Evolutionary conservation across 2,113 vertebrate species (phyloP), one percentile per base, ranked within the genome.

Genomic region (Crotalus tigris): DNA sequence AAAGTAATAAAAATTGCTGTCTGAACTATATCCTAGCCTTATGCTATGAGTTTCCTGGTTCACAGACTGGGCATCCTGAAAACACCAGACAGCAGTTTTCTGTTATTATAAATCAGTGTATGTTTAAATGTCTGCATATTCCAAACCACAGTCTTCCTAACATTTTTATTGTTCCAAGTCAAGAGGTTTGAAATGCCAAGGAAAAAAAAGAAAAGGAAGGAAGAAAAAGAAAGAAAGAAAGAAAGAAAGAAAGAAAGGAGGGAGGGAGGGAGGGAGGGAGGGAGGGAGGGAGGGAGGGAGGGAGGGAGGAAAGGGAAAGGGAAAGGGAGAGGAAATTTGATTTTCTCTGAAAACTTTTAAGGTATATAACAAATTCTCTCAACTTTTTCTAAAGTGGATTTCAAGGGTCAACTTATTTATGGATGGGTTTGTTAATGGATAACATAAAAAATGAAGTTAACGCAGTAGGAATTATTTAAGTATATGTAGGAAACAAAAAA

Each of bases 111-210:
- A 92, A 93, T 94, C 93, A 75, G 91, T 81, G 87, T 93, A 92
- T 95, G 96, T 86, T 85, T 95, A 96, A 96, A 94, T 1, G 17
- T 93, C 0, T 7, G 93, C 0, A 1, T 93, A 90, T 96, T 97
- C 95, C 96, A 97, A 96, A 96, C 96, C 96, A 95, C 93, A 94
- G 94, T 87, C 95, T 93, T 97, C 92, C 94, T 96, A 95, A 94
- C 91, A 86, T 94, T 89, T 92, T 96, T 51, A 89, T 81, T n/a
- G 91, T 95, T 97, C 97, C 97, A 97, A 95, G 94, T 90, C 94
- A 51, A 94, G 94, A 64, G 92, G 92, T 97, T 97, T 96, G 97
- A 97, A 95, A 97, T 96, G 94, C 92, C 94, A 93, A 96, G 96
- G 91, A 96, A 96, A 95, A 92, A 57, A 39, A 51, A 33, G 51